Evolutionary conservation across 2,113 vertebrate species (phyloP), one percentile per base, ranked within the genome.

Genomic region (Ahaetulla prasina): DNA sequence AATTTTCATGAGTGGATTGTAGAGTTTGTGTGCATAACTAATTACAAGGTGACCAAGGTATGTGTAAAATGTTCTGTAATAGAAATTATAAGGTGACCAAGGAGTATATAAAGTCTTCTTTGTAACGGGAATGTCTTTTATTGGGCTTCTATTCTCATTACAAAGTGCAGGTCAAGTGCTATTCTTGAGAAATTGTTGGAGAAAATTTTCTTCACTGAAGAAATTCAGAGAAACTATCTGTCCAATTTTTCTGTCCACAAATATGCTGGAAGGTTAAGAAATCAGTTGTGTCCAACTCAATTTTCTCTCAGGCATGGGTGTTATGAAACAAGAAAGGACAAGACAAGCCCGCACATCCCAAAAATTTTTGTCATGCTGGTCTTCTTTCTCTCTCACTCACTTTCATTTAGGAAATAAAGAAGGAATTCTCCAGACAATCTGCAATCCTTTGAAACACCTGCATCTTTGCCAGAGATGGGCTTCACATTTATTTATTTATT

Each of bases 341-440:
- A 39, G 7, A 20, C 16, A 39, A 80, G 16, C 35, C 30, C 1
- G 14, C 30, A 68, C 30, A 80, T 80, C n/a, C 35, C 68, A 39
- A 39, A 39, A 35, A 80, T 39, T 35, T 39, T 80, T 80, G 16
- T 39, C 35, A 9, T 39, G 35, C 2, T n/a, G 27, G 2, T n/a
- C 1, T 53, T 10, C 10, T 3, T 16, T 22, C 84, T 12, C 49
- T 39, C 60, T n/a, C 35, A n/a, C 12, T 35, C 35, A 45, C 16
- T 35, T n/a, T 68, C 8, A 35, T 23, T 43, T 9, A 54, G 1
- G 0, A 0, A 94, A 11, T 12, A 6, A 52, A 35, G 0, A 89
- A 86, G 27, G 8, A 45, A 45, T 60, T 57, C 50, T 25, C n/a
- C 43, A 49, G 35, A 74, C 0, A 6, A 20, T 49, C 0, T 0